phyloP scores from a whole-genome alignment of 2,113 vertebrate genomes.

The Spheniscus mendiculus region DNA sequence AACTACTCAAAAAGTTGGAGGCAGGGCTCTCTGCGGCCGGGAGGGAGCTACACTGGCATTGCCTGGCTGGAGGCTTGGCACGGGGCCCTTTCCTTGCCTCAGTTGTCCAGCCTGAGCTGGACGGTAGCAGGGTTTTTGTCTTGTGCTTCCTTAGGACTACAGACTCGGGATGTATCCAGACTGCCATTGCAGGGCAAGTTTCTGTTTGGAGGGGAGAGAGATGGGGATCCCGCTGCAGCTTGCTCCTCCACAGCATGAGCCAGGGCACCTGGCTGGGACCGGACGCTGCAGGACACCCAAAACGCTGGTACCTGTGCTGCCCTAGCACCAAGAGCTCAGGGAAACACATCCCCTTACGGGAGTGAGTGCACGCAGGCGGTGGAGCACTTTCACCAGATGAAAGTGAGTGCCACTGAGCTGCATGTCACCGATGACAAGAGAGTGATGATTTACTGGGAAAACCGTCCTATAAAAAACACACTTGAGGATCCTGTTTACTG shows the following conservation, averaged over 20 bases:
- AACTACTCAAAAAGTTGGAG: background rate
- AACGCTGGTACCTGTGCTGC: background rate
- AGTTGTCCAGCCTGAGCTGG: background rate
- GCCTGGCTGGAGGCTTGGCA: background rate
- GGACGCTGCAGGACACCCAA: rapidly evolving
- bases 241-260: background rate
- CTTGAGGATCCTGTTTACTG: background rate
- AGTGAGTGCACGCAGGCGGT: rapidly evolving
- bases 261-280: rapidly evolving
- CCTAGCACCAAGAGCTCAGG: background rate
- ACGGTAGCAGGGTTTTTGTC: background rate
- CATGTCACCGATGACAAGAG: background rate
- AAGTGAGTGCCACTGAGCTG: background rate
- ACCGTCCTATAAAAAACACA: background rate
- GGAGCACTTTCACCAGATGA: background rate
- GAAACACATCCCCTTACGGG: rapidly evolving
- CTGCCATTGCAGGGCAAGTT: background rate
- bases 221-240: background rate
- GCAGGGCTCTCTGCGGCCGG: rapidly evolving
- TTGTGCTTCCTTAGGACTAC: background rate
- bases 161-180: rapidly evolving
- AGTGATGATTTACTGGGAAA: conserved; percentile 18
- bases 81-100: background rate
- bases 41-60: background rate
- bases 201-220: background rate